These are phyloP conservation scores for Etheostoma cragini DNA, from an alignment of 2,113 vertebrate genomes.

Conservation along the genomic window DNA sequence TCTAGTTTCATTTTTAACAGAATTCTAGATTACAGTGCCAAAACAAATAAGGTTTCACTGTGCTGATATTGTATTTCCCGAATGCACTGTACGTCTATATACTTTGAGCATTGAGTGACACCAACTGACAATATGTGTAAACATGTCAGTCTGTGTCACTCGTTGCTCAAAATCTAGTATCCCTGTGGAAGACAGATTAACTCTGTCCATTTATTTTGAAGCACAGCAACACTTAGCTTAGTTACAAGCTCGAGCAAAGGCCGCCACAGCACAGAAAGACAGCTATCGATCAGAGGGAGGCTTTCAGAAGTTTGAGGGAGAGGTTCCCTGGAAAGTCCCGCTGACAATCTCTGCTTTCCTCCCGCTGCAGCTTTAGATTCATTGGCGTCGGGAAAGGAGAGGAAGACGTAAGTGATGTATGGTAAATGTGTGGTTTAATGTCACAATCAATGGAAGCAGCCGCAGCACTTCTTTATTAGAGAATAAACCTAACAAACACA, in stretches of 20 bases:
- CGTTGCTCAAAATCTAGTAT: conserved; percentile 52
- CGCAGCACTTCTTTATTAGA: conserved; percentile 40
- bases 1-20: conserved; percentile 21
- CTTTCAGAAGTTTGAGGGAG: conserved; percentile 71
- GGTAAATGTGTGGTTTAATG: conserved; percentile 74
- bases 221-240: conserved; percentile 53
- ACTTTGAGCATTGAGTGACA: too few species aligned
- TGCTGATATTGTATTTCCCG: conserved; percentile 1
- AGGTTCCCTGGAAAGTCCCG: conserved; percentile 66
- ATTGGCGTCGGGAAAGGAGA: conserved; percentile 50
- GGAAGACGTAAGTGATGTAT: conserved; percentile 57
- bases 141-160: conserved; percentile 58
- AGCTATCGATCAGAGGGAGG: conserved; percentile 73
- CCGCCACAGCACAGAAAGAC: conserved; percentile 59
- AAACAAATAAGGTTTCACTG: conserved; percentile 14
- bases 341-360: conserved; percentile 71
- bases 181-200: conserved; percentile 54
- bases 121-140: conserved; percentile 20
- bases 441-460: conserved; percentile 75
- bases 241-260: conserved; percentile 50
- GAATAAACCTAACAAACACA: conserved; percentile 21
- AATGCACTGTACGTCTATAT: background rate
- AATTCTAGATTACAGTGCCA: background rate
- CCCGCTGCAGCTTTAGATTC: conserved; percentile 73
- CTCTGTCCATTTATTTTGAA: conserved; percentile 67